Conservation (phyloP, 1,140 invertebrate genomes). For the Drosophila orosa region DNA sequence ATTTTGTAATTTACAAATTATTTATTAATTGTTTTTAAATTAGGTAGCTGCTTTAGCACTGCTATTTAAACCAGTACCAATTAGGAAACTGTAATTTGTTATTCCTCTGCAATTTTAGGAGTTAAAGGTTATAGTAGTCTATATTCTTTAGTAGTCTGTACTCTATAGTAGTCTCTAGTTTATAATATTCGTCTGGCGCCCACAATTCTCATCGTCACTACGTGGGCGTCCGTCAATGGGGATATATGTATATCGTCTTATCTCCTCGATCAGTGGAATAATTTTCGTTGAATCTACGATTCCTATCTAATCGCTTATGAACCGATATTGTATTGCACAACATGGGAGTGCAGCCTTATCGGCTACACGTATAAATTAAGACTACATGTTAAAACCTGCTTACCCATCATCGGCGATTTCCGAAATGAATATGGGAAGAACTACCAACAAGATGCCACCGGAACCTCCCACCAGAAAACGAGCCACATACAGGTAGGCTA, state of each 20-base stretch:
- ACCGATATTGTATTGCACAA: slow-evolving; percentile 1
- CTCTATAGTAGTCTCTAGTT: background rate
- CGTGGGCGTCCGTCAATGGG: background rate
- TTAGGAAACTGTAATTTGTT: accelerated
- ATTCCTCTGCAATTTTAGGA: too few species aligned
- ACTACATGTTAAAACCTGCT: slow-evolving; percentile 8
- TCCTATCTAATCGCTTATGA: slow-evolving; percentile 2
- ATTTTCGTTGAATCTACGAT: background rate
- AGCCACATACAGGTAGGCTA: slow-evolving; percentile 69
- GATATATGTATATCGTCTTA: background rate
- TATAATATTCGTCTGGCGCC: too few species aligned
- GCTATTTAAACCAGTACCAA: too few species aligned
- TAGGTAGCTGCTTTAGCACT: too few species aligned
- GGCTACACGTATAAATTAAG: background rate
- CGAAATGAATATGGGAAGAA: slow-evolving; percentile 63
- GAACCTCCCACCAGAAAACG: slow-evolving; percentile 81
- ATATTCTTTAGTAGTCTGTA: background rate
- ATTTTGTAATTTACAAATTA: too few species aligned
- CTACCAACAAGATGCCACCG: slow-evolving; percentile 56
- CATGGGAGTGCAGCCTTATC: background rate
- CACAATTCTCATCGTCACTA: background rate
- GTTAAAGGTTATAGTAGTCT: too few species aligned
- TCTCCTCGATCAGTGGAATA: background rate
- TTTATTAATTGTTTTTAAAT: background rate
- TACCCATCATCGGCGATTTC: slow-evolving; percentile 74